phyloP scores from a whole-genome alignment of 2,113 vertebrate species.

The Psettodes erumei region DNA sequence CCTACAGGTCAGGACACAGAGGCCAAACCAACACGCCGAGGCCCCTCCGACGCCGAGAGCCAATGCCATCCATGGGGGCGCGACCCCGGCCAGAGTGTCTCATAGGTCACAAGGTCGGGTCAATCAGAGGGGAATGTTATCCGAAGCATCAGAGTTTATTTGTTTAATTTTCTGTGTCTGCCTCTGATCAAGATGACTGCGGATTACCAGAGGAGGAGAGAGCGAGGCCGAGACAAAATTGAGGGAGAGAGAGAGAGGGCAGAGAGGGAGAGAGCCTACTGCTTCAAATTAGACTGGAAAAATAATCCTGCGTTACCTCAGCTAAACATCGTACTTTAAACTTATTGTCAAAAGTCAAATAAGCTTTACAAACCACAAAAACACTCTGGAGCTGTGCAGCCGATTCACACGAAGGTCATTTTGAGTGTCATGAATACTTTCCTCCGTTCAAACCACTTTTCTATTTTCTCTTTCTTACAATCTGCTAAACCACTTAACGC shows the following conservation, averaged over 20 bases:
- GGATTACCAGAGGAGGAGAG: constrained; percentile 65
- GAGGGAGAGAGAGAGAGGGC: constrained; percentile 34
- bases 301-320: constrained; percentile 79
- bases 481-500: constrained; percentile 33
- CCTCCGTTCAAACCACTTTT: constrained; percentile 33
- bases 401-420: constrained; percentile 71
- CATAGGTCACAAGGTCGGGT: constrained; percentile 74
- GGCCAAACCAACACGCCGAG: constrained; percentile 61
- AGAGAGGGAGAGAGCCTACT: constrained; percentile 61
- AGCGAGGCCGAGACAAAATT: constrained; percentile 24
- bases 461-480: constrained; percentile 39
- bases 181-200: constrained; percentile 75
- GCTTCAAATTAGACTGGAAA: constrained; percentile 85
- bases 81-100: constrained; percentile 76
- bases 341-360: constrained; percentile 82
- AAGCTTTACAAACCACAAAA: constrained; percentile 76
- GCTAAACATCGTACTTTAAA: constrained; percentile 77
- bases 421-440: constrained; percentile 49
- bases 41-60: constrained; percentile 48
- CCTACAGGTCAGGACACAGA: constrained; percentile 50
- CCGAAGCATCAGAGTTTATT: constrained; percentile 81
- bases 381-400: constrained; percentile 54
- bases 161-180: constrained; percentile 82
- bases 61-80: constrained; percentile 57
- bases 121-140: constrained; percentile 81